Base-by-base conservation (phyloP, 1,140 invertebrate genomes). In the Papilio aristodemus region DNA sequence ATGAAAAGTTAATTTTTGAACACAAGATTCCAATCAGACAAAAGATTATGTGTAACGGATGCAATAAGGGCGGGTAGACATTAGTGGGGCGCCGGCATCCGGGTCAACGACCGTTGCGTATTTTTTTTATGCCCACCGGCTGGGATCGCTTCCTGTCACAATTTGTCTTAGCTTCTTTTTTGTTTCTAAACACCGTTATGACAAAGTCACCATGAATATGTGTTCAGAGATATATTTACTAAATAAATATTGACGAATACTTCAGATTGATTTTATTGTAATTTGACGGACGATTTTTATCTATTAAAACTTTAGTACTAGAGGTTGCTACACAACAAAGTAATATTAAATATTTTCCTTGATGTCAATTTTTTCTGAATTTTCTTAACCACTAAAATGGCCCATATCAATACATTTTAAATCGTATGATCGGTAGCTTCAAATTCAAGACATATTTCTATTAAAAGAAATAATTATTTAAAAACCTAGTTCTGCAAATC, bases 91-190 rank as follows among this genome's bases (percentile, higher is more conserved):
- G 72, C 71, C 74, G 73, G 67, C 69, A 36, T 66, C 63, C 41
- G 75, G 86, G 81, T 89, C 84, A 83, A 75, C 72, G 85, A 71
- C 80, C 86, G 78, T 25, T 19, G 46, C 70, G 64, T 71, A 71
- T 78, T 86, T 85, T n/a, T n/a, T 84, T 84, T 83, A 74, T 79
- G 75, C 71, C 71, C 77, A 83, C 79, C 85, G 80, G 78, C 83
- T 86, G 85, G 75, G 75, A 68, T 59, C 76, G 83, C 71, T 88
- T 90, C 87, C 87, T 86, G 86, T 88, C 81, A 87, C 83, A 86
- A 86, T 84, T 87, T 85, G 82, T 80, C 79, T 73, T 69, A 32
- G 17, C 17, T 74, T 76, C 85, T 83, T 88, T 86, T 81, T 77
- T 78, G 79, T 71, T 66, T 70, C 60, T 64, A 66, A 76, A 80